Evolutionary conservation across 2,888 invertebrate species (phyloP).

Genomic region (Drosophila neonasuta): DNA sequence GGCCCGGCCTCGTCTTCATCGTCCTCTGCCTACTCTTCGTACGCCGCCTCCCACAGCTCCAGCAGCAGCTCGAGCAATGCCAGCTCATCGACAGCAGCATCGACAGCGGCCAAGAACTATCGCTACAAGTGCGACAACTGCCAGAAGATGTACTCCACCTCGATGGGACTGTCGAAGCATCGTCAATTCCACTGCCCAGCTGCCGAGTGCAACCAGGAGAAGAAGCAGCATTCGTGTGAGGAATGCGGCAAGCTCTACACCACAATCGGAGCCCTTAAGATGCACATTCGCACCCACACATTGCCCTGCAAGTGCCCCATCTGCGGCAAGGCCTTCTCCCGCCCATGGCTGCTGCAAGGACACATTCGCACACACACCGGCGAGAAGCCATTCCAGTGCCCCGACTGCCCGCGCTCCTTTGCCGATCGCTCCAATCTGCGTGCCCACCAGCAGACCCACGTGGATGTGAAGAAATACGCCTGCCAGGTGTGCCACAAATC

Average conservation of each 20-base stretch:
- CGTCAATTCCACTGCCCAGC: constrained; percentile 97
- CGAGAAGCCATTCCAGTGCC: constrained; percentile 81
- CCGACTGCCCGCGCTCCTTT: constrained; percentile 81
- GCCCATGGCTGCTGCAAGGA: constrained; percentile 81
- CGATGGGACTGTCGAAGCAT: constrained; percentile 96
- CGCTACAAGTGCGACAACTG: constrained; percentile 96
- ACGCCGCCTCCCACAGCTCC: constrained; percentile 31
- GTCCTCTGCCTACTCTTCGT: constrained; percentile 35
- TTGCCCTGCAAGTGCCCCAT: constrained; percentile 82
- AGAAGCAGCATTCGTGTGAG: constrained; percentile 86
- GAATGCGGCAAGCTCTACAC: constrained; percentile 81
- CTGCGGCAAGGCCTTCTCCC: constrained; percentile 82
- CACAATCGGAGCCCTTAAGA: constrained; percentile 81
- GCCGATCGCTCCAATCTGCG: constrained; percentile 82
- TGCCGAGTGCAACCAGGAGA: constrained; percentile 90
- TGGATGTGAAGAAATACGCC: constrained; percentile 81
- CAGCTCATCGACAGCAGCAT: constrained; percentile 1
- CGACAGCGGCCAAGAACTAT: constrained; percentile 64
- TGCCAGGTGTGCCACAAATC: constrained; percentile 81
- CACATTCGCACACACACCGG: constrained; percentile 82
- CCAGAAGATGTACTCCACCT: constrained; percentile 97
- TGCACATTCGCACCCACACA: constrained; percentile 82
- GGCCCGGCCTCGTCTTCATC: constrained; percentile 23
- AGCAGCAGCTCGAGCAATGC: constrained; percentile 8
- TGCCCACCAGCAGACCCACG: constrained; percentile 82